Evolutionary conservation across 2,888 invertebrate species (phyloP), one percentile per base, ranked within the genome.

Genomic region (Ceratothoa steindachneri): DNA sequence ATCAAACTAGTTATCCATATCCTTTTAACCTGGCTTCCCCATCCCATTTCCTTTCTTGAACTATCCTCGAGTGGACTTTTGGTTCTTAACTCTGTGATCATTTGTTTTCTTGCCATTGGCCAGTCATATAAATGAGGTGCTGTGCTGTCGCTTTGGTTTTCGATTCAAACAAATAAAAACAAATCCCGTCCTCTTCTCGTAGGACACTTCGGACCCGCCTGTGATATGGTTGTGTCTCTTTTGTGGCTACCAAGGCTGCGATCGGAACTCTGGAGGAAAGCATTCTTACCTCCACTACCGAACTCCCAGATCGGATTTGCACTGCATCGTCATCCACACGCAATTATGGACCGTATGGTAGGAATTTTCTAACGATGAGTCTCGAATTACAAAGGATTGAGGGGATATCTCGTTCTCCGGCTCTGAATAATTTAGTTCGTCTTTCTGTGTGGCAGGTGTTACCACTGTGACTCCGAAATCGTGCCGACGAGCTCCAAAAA

Each of bases 171-270:
- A n/a, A n/a, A n/a, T n/a, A n/a, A n/a, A n/a, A n/a, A n/a, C n/a
- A n/a, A n/a, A n/a, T n/a, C n/a, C n/a, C n/a, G n/a, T n/a, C n/a
- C n/a, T n/a, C n/a, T n/a, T n/a, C n/a, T n/a, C n/a, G n/a, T n/a
- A n/a, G n/a, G n/a, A n/a, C n/a, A n/a, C n/a, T n/a, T n/a, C n/a
- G n/a, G n/a, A n/a, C n/a, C n/a, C 60, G n/a, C 55, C 68, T 28
- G 73, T 77, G 53, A 74, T 82, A 27, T 93, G 92, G 91, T 87
- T 94, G 85, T 95, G 94, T 82, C 85, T 94, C 77, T 89, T 90
- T 80, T 95, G 94, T 84, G 93, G 92, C 1, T 85, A 89, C 60
- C 90, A 91, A 82, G 87, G 89, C 27, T 94, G 94, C 84, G 77
- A 77, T 69, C 72, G 77, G 64, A 75, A 77, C 30, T 70, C 75